Evolutionary conservation across 2,797 vertebrate species (phyloP).

Genomic region (Phrynocephalus vlangalii): DNA sequence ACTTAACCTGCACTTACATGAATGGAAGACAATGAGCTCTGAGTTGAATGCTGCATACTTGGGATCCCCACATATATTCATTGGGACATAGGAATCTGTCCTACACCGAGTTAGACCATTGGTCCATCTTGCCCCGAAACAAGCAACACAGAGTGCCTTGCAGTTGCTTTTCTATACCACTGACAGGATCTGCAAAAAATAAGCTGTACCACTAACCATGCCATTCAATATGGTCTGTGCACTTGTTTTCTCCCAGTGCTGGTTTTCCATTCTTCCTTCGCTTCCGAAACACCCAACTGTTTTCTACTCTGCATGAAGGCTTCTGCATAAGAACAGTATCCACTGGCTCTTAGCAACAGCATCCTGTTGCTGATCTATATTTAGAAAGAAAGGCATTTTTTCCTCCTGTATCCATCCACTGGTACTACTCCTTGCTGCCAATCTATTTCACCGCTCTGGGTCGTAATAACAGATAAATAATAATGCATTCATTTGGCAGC

Average conservation of each 20-base stretch:
- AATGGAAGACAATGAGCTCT: not conserved
- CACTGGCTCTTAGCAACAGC: constrained; percentile 23
- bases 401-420: not conserved
- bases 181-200: no score
- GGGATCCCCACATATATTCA: no score
- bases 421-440: not conserved
- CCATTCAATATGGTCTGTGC: not conserved
- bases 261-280: not conserved
- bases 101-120: no score
- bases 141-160: not conserved
- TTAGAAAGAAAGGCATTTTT: not conserved
- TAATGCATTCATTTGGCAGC: not conserved
- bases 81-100: no score
- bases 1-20: not conserved
- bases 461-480: not conserved
- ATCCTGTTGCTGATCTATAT: constrained; percentile 13
- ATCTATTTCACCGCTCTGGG: not conserved
- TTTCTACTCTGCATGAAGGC: not conserved
- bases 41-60: not conserved
- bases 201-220: not conserved
- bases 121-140: no score
- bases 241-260: not conserved
- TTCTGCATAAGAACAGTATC: not conserved
- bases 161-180: no score
- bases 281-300: not conserved